These are phyloP conservation scores for Pollenia griseotomentosa DNA, from an alignment of 2,888 invertebrate species.

Conservation along the genomic window DNA sequence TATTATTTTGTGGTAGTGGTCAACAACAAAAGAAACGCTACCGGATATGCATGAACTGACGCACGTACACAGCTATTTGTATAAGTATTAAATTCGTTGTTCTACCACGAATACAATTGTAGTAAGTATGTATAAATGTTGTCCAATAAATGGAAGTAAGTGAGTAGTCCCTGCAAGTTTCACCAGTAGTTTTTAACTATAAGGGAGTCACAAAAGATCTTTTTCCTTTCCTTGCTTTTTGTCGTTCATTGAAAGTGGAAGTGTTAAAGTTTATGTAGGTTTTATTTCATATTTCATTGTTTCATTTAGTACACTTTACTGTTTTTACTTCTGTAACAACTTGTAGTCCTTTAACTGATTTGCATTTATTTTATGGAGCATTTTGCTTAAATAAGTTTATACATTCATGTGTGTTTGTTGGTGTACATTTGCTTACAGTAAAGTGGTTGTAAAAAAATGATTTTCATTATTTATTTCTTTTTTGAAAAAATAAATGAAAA, in stretches of 20 bases:
- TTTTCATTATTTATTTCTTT: background rate
- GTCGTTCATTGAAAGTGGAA: conserved; percentile 66
- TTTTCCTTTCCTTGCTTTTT: background rate
- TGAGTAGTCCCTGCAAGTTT: conserved; percentile 27
- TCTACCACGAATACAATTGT: conserved; percentile 32
- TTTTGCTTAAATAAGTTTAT: background rate
- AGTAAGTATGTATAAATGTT: conserved; percentile 13
- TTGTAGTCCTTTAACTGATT: conserved; percentile 63
- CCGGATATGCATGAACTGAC: conserved; percentile 13
- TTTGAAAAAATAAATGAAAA: background rate
- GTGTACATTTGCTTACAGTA: background rate
- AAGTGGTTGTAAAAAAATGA: conserved; percentile 1
- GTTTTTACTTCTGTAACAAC: conserved; percentile 42
- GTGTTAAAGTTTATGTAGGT: conserved; percentile 66
- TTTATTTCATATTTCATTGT: conserved; percentile 48
- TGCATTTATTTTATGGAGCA: conserved; percentile 62
- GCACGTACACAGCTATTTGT: background rate
- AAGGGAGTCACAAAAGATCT: conserved; percentile 14
- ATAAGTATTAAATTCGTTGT: conserved; percentile 9
- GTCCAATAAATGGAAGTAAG: conserved; percentile 43
- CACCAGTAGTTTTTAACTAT: conserved; percentile 9
- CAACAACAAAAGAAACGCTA: conserved; percentile 49
- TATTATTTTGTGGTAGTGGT: conserved; percentile 57
- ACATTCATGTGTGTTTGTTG: background rate
- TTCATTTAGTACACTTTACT: conserved; percentile 30